These are phyloP conservation scores for Heliconius nattereri DNA, from an alignment of 1,140 invertebrate genomes.

Conservation along the genomic window DNA sequence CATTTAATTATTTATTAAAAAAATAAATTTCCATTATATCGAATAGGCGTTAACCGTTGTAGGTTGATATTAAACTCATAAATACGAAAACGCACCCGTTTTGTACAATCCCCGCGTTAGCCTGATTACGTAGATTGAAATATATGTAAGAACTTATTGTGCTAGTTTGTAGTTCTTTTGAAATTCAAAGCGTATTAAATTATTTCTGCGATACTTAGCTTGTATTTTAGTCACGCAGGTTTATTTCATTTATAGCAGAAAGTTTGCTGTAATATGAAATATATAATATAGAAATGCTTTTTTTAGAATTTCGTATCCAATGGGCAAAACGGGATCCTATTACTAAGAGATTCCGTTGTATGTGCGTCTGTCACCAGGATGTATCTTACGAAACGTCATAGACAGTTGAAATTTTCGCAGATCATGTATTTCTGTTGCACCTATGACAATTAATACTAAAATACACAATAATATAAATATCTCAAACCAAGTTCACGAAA, in stretches of 20 bases:
- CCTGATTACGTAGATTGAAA: conserved; percentile 38
- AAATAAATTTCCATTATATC: conserved; percentile 37
- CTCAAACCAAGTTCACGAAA: too few species aligned
- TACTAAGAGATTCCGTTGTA: neutral
- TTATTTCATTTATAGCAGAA: neutral
- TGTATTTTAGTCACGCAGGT: conserved; percentile 10
- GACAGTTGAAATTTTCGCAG: too few species aligned
- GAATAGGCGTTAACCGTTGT: conserved; percentile 34
- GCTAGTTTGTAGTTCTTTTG: conserved; percentile 17
- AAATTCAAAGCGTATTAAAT: conserved; percentile 13
- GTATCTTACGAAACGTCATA: too few species aligned
- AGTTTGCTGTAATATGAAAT: neutral
- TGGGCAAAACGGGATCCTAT: neutral
- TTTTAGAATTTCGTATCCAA: neutral
- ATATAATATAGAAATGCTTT: neutral
- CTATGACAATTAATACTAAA: too few species aligned
- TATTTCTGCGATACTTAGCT: neutral
- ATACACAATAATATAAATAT: too few species aligned
- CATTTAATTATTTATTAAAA: conserved; percentile 1
- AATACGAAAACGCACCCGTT: conserved; percentile 36
- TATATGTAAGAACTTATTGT: conserved; percentile 34
- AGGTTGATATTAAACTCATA: conserved; percentile 39
- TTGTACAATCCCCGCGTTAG: conserved; percentile 19
- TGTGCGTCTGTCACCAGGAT: too few species aligned
- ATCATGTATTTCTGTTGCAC: too few species aligned